Conservation (phyloP, 2,113 vertebrate genomes). For the Neolamprologus caudopunctatus region DNA sequence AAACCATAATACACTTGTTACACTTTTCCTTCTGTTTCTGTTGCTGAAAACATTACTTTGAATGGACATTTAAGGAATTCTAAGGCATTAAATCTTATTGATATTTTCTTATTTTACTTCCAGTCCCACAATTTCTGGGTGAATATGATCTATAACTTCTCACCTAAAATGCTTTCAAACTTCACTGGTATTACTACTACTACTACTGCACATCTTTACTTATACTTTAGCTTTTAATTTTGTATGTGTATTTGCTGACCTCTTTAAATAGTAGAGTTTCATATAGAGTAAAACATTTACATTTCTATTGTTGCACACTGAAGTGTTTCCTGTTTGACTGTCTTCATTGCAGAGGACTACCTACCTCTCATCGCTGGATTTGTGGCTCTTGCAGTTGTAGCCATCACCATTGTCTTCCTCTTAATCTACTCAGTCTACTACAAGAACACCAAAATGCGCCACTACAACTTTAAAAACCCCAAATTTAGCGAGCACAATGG, state of each 20-base stretch:
- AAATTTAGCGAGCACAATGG: constrained; percentile 47
- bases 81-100: not conserved
- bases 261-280: not conserved
- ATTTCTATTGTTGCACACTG: not conserved
- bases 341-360: constrained; percentile 66
- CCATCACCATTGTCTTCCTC: constrained; percentile 59
- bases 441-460: constrained; percentile 72
- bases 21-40: not conserved
- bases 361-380: constrained; percentile 69
- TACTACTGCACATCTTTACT: not conserved
- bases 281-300: not conserved
- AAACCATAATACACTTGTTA: not conserved
- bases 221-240: not conserved
- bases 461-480: constrained; percentile 62
- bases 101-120: not conserved
- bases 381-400: constrained; percentile 60
- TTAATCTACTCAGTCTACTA: constrained; percentile 74
- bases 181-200: not conserved
- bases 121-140: not conserved
- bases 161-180: not conserved
- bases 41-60: not conserved
- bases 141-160: not conserved
- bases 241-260: not conserved
- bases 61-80: not conserved
- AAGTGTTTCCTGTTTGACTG: not conserved